Base-by-base conservation (phyloP, 2,888 invertebrate genomes). In the Cheilosia pagana region DNA sequence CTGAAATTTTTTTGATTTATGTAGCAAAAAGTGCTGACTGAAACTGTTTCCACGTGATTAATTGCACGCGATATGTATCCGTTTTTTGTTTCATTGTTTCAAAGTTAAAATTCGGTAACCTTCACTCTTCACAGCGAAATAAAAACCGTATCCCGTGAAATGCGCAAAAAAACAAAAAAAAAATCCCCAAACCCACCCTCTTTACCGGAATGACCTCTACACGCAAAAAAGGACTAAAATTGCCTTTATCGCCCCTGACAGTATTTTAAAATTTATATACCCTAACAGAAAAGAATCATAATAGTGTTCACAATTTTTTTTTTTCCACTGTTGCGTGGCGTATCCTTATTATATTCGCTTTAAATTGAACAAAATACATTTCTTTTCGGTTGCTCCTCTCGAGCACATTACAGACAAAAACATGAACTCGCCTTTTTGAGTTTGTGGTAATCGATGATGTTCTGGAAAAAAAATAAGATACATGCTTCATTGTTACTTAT, bases 181-280 rank as follows among this genome's bases (percentile, higher is more conserved):
- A n/a, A n/a, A n/a, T n/a, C n/a, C 35, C 6, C 6, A 41, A 12
- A 41, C 21, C 41, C 65, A n/a, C 16, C 23, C 52, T 39, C 65
- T 16, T 10, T 16, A 0, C 21, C 3, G 48, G 10, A 28, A 50
- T n/a, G 50, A 35, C 21, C 19, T n/a, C 45, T 35, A 35, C 55
- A 21, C 28, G 10, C 14, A 71, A 60, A 43, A 28, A 60, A 31
- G 39, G 43, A 48, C 52, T 41, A 41, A 41, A 52, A 62, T 53
- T 19, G 60, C 41, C 59, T 62, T 72, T 72, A 72, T 72, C 28
- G 60, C 52, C 21, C 21, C 62, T 53, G 60, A 62, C 53, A 43
- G 28, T 72, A 53, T 72, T 72, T 60, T 52, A 31, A 53, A 72
- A 72, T 72, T 62, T 72, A 72, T 72, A 53, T 25, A 72, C 71